Evolutionary conservation across 1,140 invertebrate species (phyloP), one percentile per base, ranked within the genome.

Genomic region (Ericerus pela): DNA sequence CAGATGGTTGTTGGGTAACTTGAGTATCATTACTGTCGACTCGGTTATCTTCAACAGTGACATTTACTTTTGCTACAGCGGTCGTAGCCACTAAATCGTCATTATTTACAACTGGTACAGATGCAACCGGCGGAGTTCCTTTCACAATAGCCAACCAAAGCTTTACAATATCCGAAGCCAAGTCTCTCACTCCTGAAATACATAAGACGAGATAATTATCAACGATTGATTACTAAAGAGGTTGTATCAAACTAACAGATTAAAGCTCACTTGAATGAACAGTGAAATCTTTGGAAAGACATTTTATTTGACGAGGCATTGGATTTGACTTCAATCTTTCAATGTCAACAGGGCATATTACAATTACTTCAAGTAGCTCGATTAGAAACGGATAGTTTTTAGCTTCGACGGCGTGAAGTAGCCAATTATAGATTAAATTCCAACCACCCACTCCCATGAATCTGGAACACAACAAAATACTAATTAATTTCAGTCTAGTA

Each of bases 391-490:
- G 79, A 78, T 81, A 85, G 72, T 95, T 94, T 69, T 84, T 82
- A 1, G 78, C 77, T 2, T 79, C 71, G 22, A 89, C 84, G 26
- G 82, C 84, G 68, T 93, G 88, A 36, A 83, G 81, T 5, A 95
- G 69, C 91, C 92, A 96, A 36, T 75, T 78, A 61, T 90, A 84
- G 27, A 90, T 78, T 37, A 92, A 75, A 60, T 82, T 78, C 91
- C 91, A 96, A 26, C 91, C 91, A 60, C 87, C 88, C 55, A 80
- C 81, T 47, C 77, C 76, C 80, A 95, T 88, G 69, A 94, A 94
- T 65, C 81, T 84, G 62, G n/a, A n/a, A n/a, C n/a, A n/a, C n/a
- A n/a, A n/a, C n/a, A n/a, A n/a, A n/a, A n/a, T n/a, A n/a, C n/a
- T n/a, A n/a, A n/a, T n/a, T n/a, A n/a, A n/a, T n/a, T n/a, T n/a